These are phyloP conservation scores for Crocodylus rhombifer DNA, from an alignment of 2,797 vertebrate genomes.

Conservation along the genomic window DNA sequence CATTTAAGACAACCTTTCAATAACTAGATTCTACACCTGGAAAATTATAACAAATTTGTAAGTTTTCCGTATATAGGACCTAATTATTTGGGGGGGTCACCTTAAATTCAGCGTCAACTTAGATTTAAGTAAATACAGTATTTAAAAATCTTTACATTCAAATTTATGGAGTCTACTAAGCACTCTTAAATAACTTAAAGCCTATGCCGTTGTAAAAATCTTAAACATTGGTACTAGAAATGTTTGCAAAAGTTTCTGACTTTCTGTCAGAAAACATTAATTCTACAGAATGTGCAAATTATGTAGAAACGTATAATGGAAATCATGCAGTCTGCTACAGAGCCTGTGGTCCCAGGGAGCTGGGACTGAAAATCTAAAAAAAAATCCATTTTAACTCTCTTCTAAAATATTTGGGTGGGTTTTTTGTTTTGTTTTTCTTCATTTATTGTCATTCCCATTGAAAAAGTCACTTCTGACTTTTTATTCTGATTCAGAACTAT, in stretches of 20 bases:
- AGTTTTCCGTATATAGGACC: too few species aligned
- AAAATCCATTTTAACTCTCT: not conserved
- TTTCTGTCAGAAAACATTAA: not conserved
- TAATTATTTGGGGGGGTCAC: too few species aligned
- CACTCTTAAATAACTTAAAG: not conserved
- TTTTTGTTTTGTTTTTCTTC: too few species aligned
- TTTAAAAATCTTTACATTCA: not conserved
- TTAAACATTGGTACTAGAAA: not conserved
- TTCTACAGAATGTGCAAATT: not conserved
- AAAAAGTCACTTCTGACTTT: not conserved
- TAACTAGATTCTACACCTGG: too few species aligned
- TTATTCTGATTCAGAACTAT: not conserved
- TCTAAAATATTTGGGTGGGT: not conserved
- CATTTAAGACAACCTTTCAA: too few species aligned
- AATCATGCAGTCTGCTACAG: not conserved
- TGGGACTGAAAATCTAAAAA: not conserved
- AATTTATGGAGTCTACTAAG: not conserved
- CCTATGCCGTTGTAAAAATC: not conserved
- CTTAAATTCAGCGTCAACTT: too few species aligned
- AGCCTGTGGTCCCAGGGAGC: not conserved
- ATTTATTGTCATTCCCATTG: not conserved
- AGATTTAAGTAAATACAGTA: too few species aligned
- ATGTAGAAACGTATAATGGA: not conserved
- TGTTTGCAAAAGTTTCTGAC: not conserved
- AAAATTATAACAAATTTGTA: too few species aligned